Evolutionary conservation across 2,888 invertebrate species (phyloP), one percentile per base, ranked within the genome.

Genomic region (Chrysolina americana): DNA sequence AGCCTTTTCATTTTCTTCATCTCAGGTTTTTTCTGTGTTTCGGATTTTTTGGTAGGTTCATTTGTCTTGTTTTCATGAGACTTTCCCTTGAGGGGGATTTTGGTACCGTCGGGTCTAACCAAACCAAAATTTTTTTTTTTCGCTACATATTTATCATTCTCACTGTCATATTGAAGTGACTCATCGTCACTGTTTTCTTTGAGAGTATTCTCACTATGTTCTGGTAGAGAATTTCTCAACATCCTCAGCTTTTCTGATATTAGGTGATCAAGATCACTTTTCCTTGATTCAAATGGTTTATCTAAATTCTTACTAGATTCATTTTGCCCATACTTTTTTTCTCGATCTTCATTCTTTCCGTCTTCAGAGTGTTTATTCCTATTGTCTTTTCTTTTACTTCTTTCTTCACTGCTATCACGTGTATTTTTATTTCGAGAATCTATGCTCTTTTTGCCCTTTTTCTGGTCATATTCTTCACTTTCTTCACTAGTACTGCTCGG

Each of bases 81-180:
- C 72, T 68, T 79, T 81, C 66, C 82, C 82, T 36, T 80, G 21
- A 85, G 75, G 19, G 78, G 75, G 71, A 87, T 85, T 82, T 86
- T 87, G 48, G 84, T 84, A 41, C 89, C 89, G 79, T 88, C 88
- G 4, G 87, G 85, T 70, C 81, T 85, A 4, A 89, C 87, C 53
- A 89, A 82, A 47, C 89, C 89, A 81, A 86, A 89, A 65, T 44
- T 77, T 78, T 76, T 83, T 78, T 65, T 85, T 85, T 77, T 88
- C 84, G 87, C 72, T 83, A 83, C 76, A 62, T 76, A 70, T 76
- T 81, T 81, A 71, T 80, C 81, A 74, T 77, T 78, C 62, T 82
- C 82, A 69, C 81, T 81, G 63, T 84, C 82, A 50, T 81, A 79
- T 59, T 80, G 76, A 23, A 50, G 19, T 3, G 19, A 17, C 17